phyloP scores from a whole-genome alignment of 1,140 invertebrate genomes.

The Pectinophora gossypiella region DNA sequence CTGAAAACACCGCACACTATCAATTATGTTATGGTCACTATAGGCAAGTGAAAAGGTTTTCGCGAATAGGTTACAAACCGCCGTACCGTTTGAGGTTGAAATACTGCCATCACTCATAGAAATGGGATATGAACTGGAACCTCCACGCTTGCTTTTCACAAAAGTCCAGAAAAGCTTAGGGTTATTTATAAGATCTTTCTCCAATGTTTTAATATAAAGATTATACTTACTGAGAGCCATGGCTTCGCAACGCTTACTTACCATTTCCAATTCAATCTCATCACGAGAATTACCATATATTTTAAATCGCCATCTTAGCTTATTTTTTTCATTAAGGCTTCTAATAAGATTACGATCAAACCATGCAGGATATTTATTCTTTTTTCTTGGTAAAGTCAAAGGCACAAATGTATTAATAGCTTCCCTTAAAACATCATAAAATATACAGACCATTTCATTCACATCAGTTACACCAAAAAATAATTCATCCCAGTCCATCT shows the following conservation, averaged over 20 bases:
- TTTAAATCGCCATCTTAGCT: neutral
- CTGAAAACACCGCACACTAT: neutral
- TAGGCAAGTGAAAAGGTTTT: neutral
- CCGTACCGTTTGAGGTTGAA: neutral
- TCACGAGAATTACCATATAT: neutral
- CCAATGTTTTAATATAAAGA: neutral
- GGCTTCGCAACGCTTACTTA: neutral
- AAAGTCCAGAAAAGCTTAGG: slow-evolving; percentile 1
- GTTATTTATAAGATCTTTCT: neutral
- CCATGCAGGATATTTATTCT: neutral
- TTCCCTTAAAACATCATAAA: neutral
- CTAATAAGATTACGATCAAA: neutral
- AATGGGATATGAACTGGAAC: neutral
- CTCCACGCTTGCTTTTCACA: slow-evolving; percentile 1
- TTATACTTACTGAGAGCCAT: neutral
- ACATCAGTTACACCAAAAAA: neutral
- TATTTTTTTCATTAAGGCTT: slow-evolving; percentile 1
- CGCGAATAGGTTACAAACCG: neutral
- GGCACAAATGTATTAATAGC: neutral
- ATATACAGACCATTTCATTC: neutral
- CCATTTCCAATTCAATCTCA: neutral
- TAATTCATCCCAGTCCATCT: neutral
- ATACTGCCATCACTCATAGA: neutral
- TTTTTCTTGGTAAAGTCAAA: too few species aligned
- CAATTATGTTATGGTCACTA: neutral